phyloP scores from a whole-genome alignment of 1,140 invertebrate genomes.

The Aphelenchoides fujianensis region DNA sequence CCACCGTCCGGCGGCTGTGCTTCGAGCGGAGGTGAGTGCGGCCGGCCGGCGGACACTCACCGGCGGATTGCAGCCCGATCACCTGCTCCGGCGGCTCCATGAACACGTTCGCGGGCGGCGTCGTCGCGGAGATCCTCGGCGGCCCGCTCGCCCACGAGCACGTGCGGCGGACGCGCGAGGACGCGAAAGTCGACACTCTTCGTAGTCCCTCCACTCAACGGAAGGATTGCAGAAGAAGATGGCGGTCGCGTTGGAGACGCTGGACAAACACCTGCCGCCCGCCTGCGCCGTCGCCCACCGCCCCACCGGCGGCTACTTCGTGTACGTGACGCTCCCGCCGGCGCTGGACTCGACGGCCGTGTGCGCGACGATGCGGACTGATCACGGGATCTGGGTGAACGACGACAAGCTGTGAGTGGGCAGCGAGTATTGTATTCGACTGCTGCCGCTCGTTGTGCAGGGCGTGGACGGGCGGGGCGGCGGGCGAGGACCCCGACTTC shows the following conservation, averaged over 20 bases:
- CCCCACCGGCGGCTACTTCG: not conserved
- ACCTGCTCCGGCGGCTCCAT: constrained; percentile 25
- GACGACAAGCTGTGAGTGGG: not conserved
- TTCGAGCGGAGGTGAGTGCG: not conserved
- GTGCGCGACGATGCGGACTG: not conserved
- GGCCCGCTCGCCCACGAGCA: constrained; percentile 6
- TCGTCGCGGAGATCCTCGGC: constrained; percentile 26
- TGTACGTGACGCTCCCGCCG: not conserved
- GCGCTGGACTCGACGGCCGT: not conserved
- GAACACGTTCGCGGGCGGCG: constrained; percentile 27
- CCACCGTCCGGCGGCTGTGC: not conserved
- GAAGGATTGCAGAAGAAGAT: not conserved
- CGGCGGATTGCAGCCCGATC: constrained; percentile 21
- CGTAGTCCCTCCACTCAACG: constrained; percentile 16
- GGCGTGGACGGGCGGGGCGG: not conserved
- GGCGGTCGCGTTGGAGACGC: not conserved
- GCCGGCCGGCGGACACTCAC: no score
- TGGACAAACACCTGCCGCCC: not conserved
- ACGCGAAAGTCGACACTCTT: constrained; percentile 9
- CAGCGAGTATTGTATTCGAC: not conserved
- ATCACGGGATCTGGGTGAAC: not conserved
- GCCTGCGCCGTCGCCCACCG: not conserved
- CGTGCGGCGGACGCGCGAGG: constrained; percentile 23
- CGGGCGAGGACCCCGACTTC: not conserved
- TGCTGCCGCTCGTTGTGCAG: not conserved